Conservation (phyloP, 2,797 vertebrate genomes). For the Chelon labrosus region DNA sequence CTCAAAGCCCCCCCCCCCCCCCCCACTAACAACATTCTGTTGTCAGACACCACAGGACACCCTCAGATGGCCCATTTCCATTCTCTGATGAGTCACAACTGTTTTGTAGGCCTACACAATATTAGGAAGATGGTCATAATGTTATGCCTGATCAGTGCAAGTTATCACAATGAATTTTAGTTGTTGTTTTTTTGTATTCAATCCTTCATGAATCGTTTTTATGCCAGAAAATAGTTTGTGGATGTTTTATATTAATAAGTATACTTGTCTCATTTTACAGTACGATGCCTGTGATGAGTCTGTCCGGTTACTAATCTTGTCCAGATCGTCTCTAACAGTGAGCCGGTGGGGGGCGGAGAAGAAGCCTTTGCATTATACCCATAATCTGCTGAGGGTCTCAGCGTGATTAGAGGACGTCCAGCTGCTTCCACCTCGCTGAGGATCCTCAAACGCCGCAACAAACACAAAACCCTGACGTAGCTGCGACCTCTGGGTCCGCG, state of each 20-base stretch:
- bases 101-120: too few species aligned
- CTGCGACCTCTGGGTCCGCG: conserved; percentile 17
- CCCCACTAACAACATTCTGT: too few species aligned
- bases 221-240: background rate
- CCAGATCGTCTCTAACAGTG: conserved; percentile 44
- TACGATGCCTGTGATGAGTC: conserved; percentile 14
- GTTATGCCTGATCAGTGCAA: too few species aligned
- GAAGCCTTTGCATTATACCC: conserved; percentile 35
- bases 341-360: background rate
- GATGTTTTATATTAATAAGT: too few species aligned
- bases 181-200: too few species aligned
- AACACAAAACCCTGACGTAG: conserved; percentile 2
- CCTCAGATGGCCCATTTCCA: too few species aligned
- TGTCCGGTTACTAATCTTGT: conserved; percentile 52
- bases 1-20: too few species aligned
- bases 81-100: too few species aligned
- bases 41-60: too few species aligned
- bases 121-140: too few species aligned
- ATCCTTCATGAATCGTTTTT: background rate
- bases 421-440: conserved; percentile 40
- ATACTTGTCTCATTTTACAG: too few species aligned
- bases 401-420: conserved; percentile 53
- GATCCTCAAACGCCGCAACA: conserved; percentile 4
- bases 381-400: conserved; percentile 64
- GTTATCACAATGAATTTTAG: too few species aligned